Evolutionary conservation across 1,140 invertebrate genomes (phyloP), one percentile per base, ranked within the genome.

Genomic region (Nymphalis io): DNA sequence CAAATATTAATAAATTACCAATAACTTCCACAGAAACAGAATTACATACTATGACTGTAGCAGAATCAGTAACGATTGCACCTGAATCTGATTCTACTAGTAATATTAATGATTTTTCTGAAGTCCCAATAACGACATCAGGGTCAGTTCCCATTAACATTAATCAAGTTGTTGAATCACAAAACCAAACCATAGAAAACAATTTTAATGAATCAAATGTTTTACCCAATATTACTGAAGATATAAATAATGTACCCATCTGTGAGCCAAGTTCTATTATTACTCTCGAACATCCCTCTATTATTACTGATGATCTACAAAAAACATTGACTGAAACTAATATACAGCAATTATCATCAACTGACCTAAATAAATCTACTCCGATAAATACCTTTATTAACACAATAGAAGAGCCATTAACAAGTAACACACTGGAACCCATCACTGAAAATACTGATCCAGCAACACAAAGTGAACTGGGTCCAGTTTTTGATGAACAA

Each of bases 1-100:
- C 75, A 66, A 73, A 62, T 71, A 70, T 79, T 46, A 72, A 79
- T 8, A 76, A 68, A 66, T 57, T 82, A 57, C 71, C 78, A n/a
- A 58, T 81, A 59, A 66, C 65, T 68, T 59, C 76, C 33, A 42
- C 70, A 12, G 46, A 51, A 46, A 23, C 72, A 66, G 77, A 78
- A 61, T 58, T 86, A 60, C 74, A 78, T 70, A 68, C 70, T 38
- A 74, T 76, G 55, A 61, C 69, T 67, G 67, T 70, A 53, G 53
- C 58, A 40, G 40, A 73, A 67, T 57, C 74, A 33, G 67, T 68
- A 51, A 48, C 57, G 63, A 63, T 68, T 39, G 8, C 68, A 48
- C 61, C 60, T 42, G 76, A 70, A 58, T 62, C 48, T 65, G 42
- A 66, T 27, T 21, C 67, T 0, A 68, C 13, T 39, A 51, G n/a